Conservation (phyloP, 1,140 invertebrate genomes). For the Cotesia vestalis region DNA sequence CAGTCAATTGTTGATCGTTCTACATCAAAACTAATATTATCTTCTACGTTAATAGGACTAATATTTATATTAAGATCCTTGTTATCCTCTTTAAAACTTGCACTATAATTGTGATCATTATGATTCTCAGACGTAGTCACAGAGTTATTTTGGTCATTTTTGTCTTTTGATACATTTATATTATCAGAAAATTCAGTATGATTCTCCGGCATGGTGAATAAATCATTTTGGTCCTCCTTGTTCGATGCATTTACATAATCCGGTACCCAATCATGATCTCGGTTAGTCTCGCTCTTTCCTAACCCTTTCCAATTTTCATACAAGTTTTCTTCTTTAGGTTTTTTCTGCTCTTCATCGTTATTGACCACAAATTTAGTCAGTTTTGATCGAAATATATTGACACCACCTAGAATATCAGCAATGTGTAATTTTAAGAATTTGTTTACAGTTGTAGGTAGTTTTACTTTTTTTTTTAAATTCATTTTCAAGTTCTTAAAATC, state of each 20-base stretch:
- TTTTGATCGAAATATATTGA: background rate
- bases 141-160: too few species aligned
- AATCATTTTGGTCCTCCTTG: background rate
- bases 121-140: too few species aligned
- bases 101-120: too few species aligned
- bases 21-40: too few species aligned
- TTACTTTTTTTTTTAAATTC: background rate
- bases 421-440: constrained; percentile 8
- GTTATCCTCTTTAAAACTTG: too few species aligned
- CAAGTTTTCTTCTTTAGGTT: background rate
- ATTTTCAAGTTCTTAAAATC: constrained; percentile 1
- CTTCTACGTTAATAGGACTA: too few species aligned
- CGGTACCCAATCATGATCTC: background rate
- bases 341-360: background rate
- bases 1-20: too few species aligned
- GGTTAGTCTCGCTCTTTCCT: background rate
- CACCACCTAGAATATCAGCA: background rate
- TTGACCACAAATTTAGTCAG: background rate
- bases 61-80: too few species aligned
- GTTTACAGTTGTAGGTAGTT: background rate
- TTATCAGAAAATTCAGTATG: too few species aligned
- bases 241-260: background rate
- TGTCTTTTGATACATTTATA: background rate
- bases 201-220: background rate
- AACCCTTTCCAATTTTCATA: background rate